Conservation (phyloP, 2,888 invertebrate genomes). For the Mellilla xanthometata region DNA sequence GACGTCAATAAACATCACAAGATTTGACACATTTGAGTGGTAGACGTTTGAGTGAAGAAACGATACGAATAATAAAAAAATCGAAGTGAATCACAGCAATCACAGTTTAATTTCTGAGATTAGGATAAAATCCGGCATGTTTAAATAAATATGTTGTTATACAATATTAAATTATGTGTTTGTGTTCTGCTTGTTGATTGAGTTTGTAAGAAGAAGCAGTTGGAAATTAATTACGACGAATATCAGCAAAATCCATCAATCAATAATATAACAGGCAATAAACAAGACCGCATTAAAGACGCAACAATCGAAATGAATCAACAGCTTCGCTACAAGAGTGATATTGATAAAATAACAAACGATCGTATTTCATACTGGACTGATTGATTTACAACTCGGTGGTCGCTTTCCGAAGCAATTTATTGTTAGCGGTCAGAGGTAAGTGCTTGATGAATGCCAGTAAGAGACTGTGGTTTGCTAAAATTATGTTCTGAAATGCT, state of each 20-base stretch:
- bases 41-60: too few relatives aligned
- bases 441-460: conserved; percentile 32
- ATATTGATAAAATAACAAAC: conserved; percentile 59
- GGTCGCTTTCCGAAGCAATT: conserved; percentile 68
- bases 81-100: too few relatives aligned
- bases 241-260: conserved; percentile 12
- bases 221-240: too few relatives aligned
- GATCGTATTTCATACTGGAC: conserved; percentile 64
- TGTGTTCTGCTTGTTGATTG: too few relatives aligned
- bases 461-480: conserved; percentile 33
- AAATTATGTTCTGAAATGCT: neutral
- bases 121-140: too few relatives aligned
- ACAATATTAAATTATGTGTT: too few relatives aligned
- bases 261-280: conserved; percentile 29
- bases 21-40: too few relatives aligned
- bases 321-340: conserved; percentile 42
- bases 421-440: conserved; percentile 58
- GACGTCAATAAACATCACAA: too few relatives aligned
- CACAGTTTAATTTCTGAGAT: too few relatives aligned
- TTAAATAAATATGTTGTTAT: too few relatives aligned
- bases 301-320: conserved; percentile 54
- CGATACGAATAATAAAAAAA: too few relatives aligned
- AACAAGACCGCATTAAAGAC: conserved; percentile 34
- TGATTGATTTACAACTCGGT: conserved; percentile 70
- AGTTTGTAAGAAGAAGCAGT: too few relatives aligned